Evolutionary conservation across 2,797 vertebrate genomes (phyloP).

Genomic region (Sylvia borin): DNA sequence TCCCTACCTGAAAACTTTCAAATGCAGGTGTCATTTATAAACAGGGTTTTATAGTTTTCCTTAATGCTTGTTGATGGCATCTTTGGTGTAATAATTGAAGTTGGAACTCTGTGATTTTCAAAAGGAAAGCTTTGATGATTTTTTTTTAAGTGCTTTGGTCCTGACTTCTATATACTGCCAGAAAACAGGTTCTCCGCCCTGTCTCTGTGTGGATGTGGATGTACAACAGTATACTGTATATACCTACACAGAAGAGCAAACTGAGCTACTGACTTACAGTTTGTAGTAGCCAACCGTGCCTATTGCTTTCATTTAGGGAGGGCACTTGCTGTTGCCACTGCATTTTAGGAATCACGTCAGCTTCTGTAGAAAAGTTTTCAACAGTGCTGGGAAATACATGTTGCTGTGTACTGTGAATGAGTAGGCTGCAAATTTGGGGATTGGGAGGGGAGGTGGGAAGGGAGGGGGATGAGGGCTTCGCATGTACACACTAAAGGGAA

Average conservation of each 20-base stretch:
- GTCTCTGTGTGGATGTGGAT: conserved; percentile 56
- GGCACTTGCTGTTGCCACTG: conserved; percentile 71
- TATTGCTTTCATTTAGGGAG: conserved; percentile 74
- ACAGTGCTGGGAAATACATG: not conserved
- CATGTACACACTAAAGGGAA: conserved; percentile 37
- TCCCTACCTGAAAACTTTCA: conserved; percentile 65
- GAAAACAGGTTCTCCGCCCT: conserved; percentile 69
- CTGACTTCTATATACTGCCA: conserved; percentile 76
- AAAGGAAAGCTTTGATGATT: conserved; percentile 68
- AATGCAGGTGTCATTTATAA: conserved; percentile 58
- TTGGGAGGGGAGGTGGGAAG: conserved; percentile 31
- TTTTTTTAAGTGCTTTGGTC: conserved; percentile 66
- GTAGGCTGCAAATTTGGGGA: conserved; percentile 14
- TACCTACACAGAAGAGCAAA: conserved; percentile 72
- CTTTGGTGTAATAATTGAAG: conserved; percentile 42
- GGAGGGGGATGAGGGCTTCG: not conserved
- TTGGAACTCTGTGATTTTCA: conserved; percentile 61
- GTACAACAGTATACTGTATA: not conserved
- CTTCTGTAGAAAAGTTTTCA: conserved; percentile 60
- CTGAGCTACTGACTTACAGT: conserved; percentile 69
- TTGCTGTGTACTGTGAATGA: conserved; percentile 57
- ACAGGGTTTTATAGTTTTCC: conserved; percentile 70
- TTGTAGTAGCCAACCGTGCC: conserved; percentile 79
- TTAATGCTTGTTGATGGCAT: conserved; percentile 42
- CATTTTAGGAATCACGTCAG: conserved; percentile 60